Base-by-base conservation (phyloP, 1,140 invertebrate species). In the Diabrotica undecimpunctata region DNA sequence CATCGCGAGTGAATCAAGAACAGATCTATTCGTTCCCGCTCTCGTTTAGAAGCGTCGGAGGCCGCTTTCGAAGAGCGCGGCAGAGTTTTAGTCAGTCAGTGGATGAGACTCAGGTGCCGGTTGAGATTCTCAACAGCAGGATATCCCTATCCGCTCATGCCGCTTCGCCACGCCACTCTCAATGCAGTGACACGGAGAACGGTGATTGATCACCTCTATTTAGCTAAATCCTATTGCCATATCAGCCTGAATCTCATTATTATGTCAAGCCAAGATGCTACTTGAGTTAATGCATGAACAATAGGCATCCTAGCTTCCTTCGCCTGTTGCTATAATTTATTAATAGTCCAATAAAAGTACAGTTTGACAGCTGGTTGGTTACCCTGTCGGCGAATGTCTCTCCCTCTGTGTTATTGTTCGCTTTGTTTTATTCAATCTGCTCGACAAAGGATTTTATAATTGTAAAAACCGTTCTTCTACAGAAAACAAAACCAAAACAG, bases 311-410 rank as follows among this genome's bases (percentile, higher is more conserved):
- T 74, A 65, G 70, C 63, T 67, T 71, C 69, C 72, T 70, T 72
- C 74, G 77, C 76, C 75, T 78, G 75, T 78, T 78, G 76, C 76
- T 76, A 76, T 79, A 79, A 79, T 79, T 78, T 77, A 79, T 78
- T 79, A 79, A 79, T 79, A 72, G 74, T 70, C 73, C 75, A 76
- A 77, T 78, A 79, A 79, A 79, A 78, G 75, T 78, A 74, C 73
- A 70, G 69, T 74, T 74, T 72, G 71, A 68, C 75, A 74, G 73
- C 74, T 66, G 61, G 70, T 73, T 69, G 66, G 59, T 57, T 71
- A 66, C 64, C 66, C 67, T 68, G 67, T 66, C 46, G 61, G 53
- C 53, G 25, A 25, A 25, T 25, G 25, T 25, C 25, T 25, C 25
- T 25, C 25, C 25, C 25, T 25, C 25, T 25, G 25, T 25, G 25